Base-by-base conservation (phyloP, 2,113 vertebrate species). In the Hucho hucho region DNA sequence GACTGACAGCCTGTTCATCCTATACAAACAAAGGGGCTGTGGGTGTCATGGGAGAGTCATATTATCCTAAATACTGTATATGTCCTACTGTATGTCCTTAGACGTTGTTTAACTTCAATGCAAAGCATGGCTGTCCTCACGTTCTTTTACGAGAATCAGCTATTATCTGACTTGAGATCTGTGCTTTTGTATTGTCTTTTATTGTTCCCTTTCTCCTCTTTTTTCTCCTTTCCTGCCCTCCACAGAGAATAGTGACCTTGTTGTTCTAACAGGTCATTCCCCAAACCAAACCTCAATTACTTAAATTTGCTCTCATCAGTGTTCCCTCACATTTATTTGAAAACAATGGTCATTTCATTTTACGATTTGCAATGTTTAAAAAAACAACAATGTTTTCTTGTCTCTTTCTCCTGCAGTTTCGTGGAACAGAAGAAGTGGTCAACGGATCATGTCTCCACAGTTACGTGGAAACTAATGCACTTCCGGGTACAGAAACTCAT, bases 391-490 rank as follows among this genome's bases (percentile, higher is more conserved):
- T 37, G 6, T 18, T 18, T 46, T 43, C 80, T 72, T 81, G 64
- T 81, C 74, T 82, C 26, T 86, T 26, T 87, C 25, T 73, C 68
- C 75, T 78, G 25, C 86, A 93, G 91, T 29, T 81, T 80, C 79
- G 72, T n/a, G 83, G 90, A 90, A 92, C 90, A 89, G 91, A 83
- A 87, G 86, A 91, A 83, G 83, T 83, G 73, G 83, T 79, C 82
- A 88, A 79, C 85, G 74, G 90, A 91, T 90, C 87, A 87, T 85
- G 89, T 90, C 87, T 79, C 79, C 87, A 67, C 89, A 73, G 89
- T 92, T 90, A 90, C 88, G 84, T 91, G 83, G 88, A 95, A 94
- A 86, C 69, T 56, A 84, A 94, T 93, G 93, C 83, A 80, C 87
- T 79, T 90, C 89, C 88, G 89, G 90, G 89, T 90, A 91, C 84